phyloP scores from a whole-genome alignment of 2,888 invertebrate genomes.

The Meloe dianella region DNA sequence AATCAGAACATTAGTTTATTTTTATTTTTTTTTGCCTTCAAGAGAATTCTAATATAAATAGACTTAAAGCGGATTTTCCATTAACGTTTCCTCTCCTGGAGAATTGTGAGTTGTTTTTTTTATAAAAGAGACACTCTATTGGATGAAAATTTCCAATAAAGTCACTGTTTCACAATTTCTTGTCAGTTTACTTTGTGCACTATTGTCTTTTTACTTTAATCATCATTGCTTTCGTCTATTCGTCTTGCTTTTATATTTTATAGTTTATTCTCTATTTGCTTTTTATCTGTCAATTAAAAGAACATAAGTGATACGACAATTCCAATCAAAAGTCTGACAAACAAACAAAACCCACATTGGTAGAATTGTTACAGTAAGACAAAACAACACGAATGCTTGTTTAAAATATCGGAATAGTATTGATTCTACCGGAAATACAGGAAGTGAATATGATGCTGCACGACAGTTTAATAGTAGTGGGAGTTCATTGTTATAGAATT shows the following conservation, averaged over 20 bases:
- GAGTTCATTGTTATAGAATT: no score
- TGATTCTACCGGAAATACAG: no score
- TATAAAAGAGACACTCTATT: neutral
- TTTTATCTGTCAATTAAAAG: constrained; percentile 4
- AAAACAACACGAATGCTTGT: neutral
- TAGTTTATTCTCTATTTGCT: neutral
- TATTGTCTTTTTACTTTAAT: neutral
- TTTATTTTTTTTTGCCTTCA: neutral
- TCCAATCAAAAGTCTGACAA: neutral
- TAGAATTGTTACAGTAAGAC: neutral
- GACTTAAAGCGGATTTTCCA: neutral
- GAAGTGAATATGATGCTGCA: no score
- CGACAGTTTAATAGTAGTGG: no score
- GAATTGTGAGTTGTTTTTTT: neutral
- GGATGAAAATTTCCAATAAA: neutral
- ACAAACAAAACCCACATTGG: neutral
- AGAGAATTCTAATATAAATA: neutral
- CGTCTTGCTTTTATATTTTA: neutral
- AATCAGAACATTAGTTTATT: neutral
- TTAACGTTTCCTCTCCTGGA: neutral
- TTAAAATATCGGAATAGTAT: neutral
- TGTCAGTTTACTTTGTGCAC: neutral
- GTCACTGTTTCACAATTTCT: neutral
- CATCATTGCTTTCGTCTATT: neutral
- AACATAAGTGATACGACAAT: neutral